Evolutionary conservation across 2,888 invertebrate genomes (phyloP), one percentile per base, ranked within the genome.

Genomic region (Tridacna gigas): DNA sequence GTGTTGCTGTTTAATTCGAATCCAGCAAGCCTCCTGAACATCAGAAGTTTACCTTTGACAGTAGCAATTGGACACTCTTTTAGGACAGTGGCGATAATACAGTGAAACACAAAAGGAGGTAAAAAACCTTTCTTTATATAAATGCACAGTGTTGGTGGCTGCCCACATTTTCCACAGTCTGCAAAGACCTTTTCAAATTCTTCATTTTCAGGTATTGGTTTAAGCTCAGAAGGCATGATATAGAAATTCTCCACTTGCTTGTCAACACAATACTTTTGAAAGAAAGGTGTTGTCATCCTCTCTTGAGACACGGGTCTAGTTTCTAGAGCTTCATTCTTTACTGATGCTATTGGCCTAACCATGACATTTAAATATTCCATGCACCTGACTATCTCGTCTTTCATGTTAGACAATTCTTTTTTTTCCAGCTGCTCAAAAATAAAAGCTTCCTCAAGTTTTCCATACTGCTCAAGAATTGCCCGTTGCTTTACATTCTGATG

Each of bases 341-440:
- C 56, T 56, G 56, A 3, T 56, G 11, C 13, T n/a, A 67, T 45
- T 11, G 67, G 67, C 28, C n/a, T 67, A 12, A 45, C 45, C 15
- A 67, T 45, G 20, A 67, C 67, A 45, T 67, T 45, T n/a, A 67
- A 28, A n/a, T 67, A n/a, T 67, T 67, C 67, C 67, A 67, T 37
- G n/a, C 13, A 25, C n/a, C 13, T 25, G 12, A 63, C 20, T n/a
- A 63, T 63, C 2, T 63, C 22, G 3, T 56, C 56, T 56, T 3
- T 56, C 18, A 1, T 20, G 18, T 56, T 11, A 15, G 20, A 20
- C 18, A 3, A 56, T 15, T 56, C 20, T 15, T 5, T 5, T 56
- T 56, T 3, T 56, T 56, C 3, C 1, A 56, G 56, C 20, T 5
- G 20, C 2, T 3, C 66, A 66, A 26, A 1, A 26, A 66, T 66